These are phyloP conservation scores for Microctenopoma steveboyesi DNA, from an alignment of 2,797 vertebrate species.

Conservation along the genomic window DNA sequence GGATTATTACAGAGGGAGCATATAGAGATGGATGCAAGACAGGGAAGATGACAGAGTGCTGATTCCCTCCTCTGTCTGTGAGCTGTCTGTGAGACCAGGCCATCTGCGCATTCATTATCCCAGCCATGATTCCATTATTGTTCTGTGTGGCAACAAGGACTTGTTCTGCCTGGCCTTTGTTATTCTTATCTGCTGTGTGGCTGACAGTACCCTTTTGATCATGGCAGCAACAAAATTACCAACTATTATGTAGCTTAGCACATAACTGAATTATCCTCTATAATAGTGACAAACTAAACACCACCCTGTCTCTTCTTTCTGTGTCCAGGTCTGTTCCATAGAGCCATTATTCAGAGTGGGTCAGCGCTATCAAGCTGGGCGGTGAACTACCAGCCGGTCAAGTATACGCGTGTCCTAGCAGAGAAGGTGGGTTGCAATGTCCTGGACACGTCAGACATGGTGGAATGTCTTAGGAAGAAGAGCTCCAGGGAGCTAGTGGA, in stretches of 20 bases:
- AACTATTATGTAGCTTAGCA: constrained; percentile 54
- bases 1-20: constrained; percentile 43
- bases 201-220: constrained; percentile 70
- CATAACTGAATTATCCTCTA: constrained; percentile 56
- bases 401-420: constrained; percentile 94
- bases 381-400: constrained; percentile 98
- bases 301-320: constrained; percentile 48
- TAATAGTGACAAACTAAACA: constrained; percentile 47
- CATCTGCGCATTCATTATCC: constrained; percentile 81
- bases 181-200: constrained; percentile 71
- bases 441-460: constrained; percentile 97
- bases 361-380: constrained; percentile 99
- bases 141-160: constrained; percentile 71
- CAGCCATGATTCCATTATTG: constrained; percentile 76
- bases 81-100: constrained; percentile 72
- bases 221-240: constrained; percentile 65
- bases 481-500: constrained; percentile 96
- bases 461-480: constrained; percentile 97
- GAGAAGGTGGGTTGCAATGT: constrained; percentile 99
- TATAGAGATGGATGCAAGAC: constrained; percentile 58
- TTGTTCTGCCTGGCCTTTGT: constrained; percentile 76
- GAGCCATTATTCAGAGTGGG: constrained; percentile 98
- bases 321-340: constrained; percentile 94
- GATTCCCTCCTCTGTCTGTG: constrained; percentile 70
- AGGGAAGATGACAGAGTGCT: constrained; percentile 61